A percentile compares a stretch with the other conserved stretches of the same genome.
phyloP scores from a whole-genome alignment of 2,888 invertebrate species.

The Dinocampus coccinellae region DNA sequence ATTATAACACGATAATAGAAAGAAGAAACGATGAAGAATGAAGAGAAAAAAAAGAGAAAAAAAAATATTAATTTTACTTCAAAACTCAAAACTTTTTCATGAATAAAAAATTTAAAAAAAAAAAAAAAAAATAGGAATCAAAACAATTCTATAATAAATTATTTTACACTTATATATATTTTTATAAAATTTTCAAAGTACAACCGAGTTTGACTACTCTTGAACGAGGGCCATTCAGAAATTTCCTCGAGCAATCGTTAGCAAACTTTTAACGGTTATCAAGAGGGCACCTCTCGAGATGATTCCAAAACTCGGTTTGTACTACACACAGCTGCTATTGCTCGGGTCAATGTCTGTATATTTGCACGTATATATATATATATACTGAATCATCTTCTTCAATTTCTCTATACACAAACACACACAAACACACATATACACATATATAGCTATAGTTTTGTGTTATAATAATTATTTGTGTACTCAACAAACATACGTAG shows the following conservation, averaged over 20 bases:
- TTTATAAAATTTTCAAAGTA: constrained; percentile 18
- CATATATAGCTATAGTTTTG: too few relatives aligned
- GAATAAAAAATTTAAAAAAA: too few relatives aligned
- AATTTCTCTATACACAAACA: not conserved
- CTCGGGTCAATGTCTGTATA: not conserved
- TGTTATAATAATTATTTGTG: too few relatives aligned
- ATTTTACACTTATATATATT: constrained; percentile 34
- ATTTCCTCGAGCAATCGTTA: constrained; percentile 59
- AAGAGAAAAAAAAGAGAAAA: not conserved
- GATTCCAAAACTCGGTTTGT: constrained; percentile 6
- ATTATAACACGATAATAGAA: not conserved
- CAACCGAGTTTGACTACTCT: constrained; percentile 33
- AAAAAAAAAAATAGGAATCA: not conserved
- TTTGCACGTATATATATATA: constrained; percentile 8
- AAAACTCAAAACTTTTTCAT: not conserved
- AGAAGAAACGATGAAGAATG: not conserved
- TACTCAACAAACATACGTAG: too few relatives aligned
- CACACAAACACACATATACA: constrained; percentile 37
- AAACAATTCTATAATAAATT: constrained; percentile 28
- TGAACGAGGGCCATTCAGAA: constrained; percentile 55
- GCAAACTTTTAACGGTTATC: constrained; percentile 64
- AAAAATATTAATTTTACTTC: not conserved
- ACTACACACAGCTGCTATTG: not conserved
- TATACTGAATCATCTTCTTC: constrained; percentile 21
- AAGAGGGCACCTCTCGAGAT: constrained; percentile 29